phyloP scores from a whole-genome alignment of 64 coral and sea anemone genomes.

The Stichodactyla helianthus region DNA sequence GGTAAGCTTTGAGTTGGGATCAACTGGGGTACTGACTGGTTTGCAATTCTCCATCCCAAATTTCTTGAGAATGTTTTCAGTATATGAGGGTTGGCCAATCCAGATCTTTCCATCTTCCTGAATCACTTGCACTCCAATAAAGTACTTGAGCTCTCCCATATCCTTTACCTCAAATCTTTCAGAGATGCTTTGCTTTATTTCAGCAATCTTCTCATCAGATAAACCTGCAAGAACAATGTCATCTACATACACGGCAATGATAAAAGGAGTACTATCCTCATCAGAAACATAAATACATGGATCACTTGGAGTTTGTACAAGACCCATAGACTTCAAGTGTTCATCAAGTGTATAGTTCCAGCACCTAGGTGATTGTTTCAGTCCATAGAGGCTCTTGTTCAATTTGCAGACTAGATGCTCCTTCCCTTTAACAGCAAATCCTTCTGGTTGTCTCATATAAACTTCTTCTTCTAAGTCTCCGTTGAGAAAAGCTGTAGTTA shows the following conservation, averaged over 20 bases:
- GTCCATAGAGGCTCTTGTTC: conserved; percentile 9
- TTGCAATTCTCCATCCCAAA: conserved; percentile 53
- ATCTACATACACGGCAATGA: conserved; percentile 47
- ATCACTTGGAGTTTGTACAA: conserved; percentile 42
- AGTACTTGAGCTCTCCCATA: conserved; percentile 7
- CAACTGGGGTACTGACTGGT: conserved; percentile 31
- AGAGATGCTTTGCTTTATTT: too few relatives aligned
- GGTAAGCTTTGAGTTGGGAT: conserved; percentile 9
- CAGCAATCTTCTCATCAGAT: too few relatives aligned
- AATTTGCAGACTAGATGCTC: conserved; percentile 49
- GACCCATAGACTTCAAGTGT: conserved; percentile 48
- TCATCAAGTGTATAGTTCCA: conserved; percentile 45
- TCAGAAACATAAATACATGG: conserved; percentile 47
- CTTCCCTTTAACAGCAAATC: conserved; percentile 36
- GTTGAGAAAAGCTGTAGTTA: conserved; percentile 45
- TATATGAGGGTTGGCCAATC: conserved; percentile 23
- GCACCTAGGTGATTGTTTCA: conserved; percentile 10
- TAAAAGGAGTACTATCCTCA: background rate
- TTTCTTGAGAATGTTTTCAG: conserved; percentile 22
- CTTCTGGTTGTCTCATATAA: conserved; percentile 56
- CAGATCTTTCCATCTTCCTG: conserved; percentile 21
- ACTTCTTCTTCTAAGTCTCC: conserved; percentile 41
- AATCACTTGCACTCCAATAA: conserved; percentile 41
- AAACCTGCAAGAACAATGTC: conserved; percentile 20
- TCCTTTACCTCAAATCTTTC: conserved; percentile 34